Conservation (phyloP, 2,113 vertebrate genomes). For the Herpetotheres cachinnans region DNA sequence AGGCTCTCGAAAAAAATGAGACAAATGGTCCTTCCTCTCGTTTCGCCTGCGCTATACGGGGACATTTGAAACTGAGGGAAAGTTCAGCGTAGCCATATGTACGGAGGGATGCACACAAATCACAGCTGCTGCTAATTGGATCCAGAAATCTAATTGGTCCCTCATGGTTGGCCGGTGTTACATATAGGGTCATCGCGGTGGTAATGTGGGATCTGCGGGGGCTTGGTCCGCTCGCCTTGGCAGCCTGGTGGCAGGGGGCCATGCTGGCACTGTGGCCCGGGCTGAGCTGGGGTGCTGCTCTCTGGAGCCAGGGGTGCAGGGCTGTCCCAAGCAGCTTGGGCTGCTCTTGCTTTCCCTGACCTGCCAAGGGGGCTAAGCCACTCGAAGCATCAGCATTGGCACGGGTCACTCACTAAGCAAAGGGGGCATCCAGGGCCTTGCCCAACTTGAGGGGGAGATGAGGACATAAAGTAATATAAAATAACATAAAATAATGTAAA, state of each 20-base stretch:
- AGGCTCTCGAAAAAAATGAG: background rate
- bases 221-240: background rate
- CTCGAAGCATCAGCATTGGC: background rate
- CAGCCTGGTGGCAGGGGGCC: background rate
- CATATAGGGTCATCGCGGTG: background rate
- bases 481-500: background rate
- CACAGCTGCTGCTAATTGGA: slow-evolving; percentile 67
- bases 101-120: slow-evolving; percentile 62
- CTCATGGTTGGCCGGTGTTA: background rate
- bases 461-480: background rate
- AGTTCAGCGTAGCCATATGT: slow-evolving; percentile 56
- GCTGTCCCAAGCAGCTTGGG: background rate
- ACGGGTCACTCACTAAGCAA: rapidly evolving
- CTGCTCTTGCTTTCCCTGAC: background rate
- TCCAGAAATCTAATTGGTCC: slow-evolving; percentile 62
- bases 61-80: slow-evolving; percentile 45
- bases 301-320: background rate
- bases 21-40: slow-evolving; percentile 38
- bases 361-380: background rate
- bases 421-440: background rate
- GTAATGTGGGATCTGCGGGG: background rate
- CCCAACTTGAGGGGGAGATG: background rate
- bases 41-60: background rate
- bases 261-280: background rate
- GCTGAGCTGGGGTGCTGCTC: background rate